These are phyloP conservation scores for Rhizomys pruinosus DNA, from an alignment of 2,113 vertebrate genomes.

Conservation along the genomic window DNA sequence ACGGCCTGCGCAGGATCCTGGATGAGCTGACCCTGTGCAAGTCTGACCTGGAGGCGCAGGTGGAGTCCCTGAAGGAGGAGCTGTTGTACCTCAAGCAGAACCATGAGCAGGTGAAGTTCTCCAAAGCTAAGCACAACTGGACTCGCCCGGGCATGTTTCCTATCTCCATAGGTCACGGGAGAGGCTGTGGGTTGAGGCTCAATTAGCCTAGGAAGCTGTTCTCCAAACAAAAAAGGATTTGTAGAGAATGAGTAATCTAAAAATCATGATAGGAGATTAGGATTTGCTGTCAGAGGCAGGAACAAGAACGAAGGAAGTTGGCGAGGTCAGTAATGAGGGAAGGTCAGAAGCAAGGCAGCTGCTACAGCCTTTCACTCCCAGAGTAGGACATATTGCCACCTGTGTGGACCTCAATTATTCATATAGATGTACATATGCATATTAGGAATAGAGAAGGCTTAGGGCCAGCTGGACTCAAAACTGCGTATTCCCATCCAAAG, in stretches of 20 bases:
- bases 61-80: constrained; percentile 89
- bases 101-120: constrained; percentile 86
- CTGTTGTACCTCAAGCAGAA: constrained; percentile 88
- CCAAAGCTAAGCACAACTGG: neutral
- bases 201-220: neutral
- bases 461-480: neutral
- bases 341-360: neutral
- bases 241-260: constrained; percentile 45
- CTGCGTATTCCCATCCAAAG: neutral
- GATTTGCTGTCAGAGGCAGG: constrained; percentile 1
- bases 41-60: constrained; percentile 87
- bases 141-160: neutral
- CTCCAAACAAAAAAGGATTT: constrained; percentile 54
- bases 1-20: constrained; percentile 87
- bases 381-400: neutral
- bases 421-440: no score
- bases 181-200: neutral
- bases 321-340: neutral
- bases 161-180: neutral
- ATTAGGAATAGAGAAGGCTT: neutral
- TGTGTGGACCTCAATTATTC: no score
- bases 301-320: neutral
- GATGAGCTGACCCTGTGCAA: constrained; percentile 87
- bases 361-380: neutral
- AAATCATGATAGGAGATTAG: neutral